A percentile compares a stretch with the other conserved stretches of the same genome.
Evolutionary conservation across 2,113 vertebrate genomes (phyloP).

Genomic region (Psephotus haematonotus): DNA sequence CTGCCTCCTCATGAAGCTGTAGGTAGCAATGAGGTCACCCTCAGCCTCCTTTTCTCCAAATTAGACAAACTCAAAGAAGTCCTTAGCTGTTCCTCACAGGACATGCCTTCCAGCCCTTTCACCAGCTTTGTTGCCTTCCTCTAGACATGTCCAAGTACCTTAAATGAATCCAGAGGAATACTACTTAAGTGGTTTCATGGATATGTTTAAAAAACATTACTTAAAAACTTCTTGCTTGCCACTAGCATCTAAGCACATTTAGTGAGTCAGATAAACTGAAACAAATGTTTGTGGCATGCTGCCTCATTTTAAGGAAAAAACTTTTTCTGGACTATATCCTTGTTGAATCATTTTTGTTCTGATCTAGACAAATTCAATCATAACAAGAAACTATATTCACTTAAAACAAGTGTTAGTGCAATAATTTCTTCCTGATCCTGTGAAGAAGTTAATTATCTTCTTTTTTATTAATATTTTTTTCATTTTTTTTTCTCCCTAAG

Average conservation of each 20-base stretch:
- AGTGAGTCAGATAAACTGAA: not conserved
- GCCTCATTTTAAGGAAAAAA: not conserved
- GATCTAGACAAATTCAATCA: not conserved
- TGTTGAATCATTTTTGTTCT: not conserved
- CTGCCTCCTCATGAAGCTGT: not conserved
- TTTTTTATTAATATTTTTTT: not conserved
- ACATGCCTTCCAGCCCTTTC: fast-evolving
- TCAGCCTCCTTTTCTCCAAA: not conserved
- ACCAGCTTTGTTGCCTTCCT: not conserved
- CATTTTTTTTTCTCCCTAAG: not conserved
- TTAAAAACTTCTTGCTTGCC: not conserved
- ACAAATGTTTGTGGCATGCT: not conserved
- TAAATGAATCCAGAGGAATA: not conserved
- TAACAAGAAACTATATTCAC: not conserved
- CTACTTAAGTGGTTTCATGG: not conserved
- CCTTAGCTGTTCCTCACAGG: fast-evolving
- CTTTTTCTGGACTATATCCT: not conserved
- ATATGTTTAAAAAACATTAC: not conserved
- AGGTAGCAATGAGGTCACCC: not conserved
- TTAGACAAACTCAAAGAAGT: not conserved
- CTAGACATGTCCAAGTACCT: not conserved
- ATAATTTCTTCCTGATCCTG: not conserved
- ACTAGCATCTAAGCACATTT: not conserved
- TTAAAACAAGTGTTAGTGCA: not conserved
- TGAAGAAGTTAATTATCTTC: not conserved